These are phyloP conservation scores for Onychorhynchus coronatus DNA, from an alignment of 2,113 vertebrate species.

Conservation along the genomic window DNA sequence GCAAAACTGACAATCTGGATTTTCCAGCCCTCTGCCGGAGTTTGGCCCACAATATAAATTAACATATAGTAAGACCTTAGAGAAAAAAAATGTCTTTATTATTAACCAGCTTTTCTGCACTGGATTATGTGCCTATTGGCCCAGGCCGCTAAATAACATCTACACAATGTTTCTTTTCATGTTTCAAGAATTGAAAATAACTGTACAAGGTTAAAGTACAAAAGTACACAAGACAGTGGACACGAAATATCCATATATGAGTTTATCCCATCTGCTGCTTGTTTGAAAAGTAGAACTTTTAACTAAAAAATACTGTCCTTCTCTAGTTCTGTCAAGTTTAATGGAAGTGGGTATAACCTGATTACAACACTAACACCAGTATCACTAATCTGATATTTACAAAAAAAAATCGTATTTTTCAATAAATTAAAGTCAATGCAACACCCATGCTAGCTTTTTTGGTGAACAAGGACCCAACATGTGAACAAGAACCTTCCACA, in stretches of 20 bases:
- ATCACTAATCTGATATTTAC: constrained; percentile 90
- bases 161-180: constrained; percentile 81
- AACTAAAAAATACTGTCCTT: constrained; percentile 80
- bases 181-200: constrained; percentile 88
- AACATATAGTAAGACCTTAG: constrained; percentile 63
- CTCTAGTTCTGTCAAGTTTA: constrained; percentile 77
- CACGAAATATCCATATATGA: constrained; percentile 80
- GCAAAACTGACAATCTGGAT: background rate
- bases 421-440: constrained; percentile 97
- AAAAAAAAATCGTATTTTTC: constrained; percentile 81
- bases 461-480: constrained; percentile 83
- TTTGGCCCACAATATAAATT: background rate
- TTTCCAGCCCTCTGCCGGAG: background rate
- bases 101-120: constrained; percentile 72
- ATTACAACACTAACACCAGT: constrained; percentile 87
- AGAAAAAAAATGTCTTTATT: constrained; percentile 81
- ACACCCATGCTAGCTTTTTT: constrained; percentile 92
- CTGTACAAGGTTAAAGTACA: constrained; percentile 86
- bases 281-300: constrained; percentile 77
- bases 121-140: constrained; percentile 77
- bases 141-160: constrained; percentile 81
- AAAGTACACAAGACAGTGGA: constrained; percentile 83
- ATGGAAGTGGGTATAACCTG: constrained; percentile 84
- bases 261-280: constrained; percentile 73
- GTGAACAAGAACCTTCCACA: constrained; percentile 75